Evolutionary conservation across 2,888 invertebrate species (phyloP), one percentile per base, ranked within the genome.

Genomic region (Brachypterus glaber): DNA sequence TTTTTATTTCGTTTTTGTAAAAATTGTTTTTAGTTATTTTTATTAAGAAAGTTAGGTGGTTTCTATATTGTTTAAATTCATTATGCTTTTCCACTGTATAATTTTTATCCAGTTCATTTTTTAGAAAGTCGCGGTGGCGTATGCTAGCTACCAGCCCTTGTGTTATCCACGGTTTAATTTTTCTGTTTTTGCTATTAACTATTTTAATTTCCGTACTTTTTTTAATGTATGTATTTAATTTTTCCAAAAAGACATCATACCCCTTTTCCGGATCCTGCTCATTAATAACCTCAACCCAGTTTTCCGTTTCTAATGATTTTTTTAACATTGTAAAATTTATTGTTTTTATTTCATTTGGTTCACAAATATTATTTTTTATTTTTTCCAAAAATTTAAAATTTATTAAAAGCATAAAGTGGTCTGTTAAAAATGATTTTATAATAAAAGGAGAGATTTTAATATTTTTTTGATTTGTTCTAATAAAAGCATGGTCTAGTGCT

Each of bases 21-120:
- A 18, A 5, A 14, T 31, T 37, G 12, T n/a, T 12, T 35, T 33
- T 14, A 21, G 14, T 37, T 21, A 39, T 36, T 25, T 39, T 30
- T 43, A 35, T 27, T 32, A 34, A 43, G 43, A 39, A 43, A 37
- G 37, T 43, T 39, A 39, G 31, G 31, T 16, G 30, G 18, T 40
- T 40, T 40, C 37, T 40, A 40, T 7, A 24, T 40, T 37, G 21
- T 34, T 30, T 30, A 36, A n/a, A n/a, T n/a, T n/a, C n/a, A n/a
- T n/a, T n/a, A n/a, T n/a, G n/a, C n/a, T n/a, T n/a, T n/a, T n/a
- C n/a, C n/a, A 40, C 25, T 11, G 9, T n/a, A 33, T 30, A 35
- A 35, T 39, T 34, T 39, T 32, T 27, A 39, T 30, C 30, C n/a
- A 3, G 11, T 38, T 29, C 11, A 31, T 26, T n/a, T 26, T 33